Conservation (phyloP, 2,888 invertebrate species). For the Tinea trinotella region DNA sequence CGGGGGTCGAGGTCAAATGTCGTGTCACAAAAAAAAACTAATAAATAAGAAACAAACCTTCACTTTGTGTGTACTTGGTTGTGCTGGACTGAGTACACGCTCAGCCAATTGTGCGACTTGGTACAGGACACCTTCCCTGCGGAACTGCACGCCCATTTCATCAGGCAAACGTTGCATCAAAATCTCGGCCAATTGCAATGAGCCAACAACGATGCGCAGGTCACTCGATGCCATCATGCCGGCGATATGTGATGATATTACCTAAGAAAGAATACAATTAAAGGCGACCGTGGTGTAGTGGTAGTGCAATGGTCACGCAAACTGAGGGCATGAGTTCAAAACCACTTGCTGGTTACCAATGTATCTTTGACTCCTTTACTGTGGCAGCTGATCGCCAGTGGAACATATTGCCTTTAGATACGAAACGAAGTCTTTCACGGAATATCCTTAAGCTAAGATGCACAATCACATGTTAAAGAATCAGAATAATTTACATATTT, state of each 20-base stretch:
- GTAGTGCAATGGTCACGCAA: no score
- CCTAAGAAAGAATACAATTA: conserved; percentile 42
- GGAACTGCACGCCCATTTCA: conserved; percentile 95
- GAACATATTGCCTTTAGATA: no score
- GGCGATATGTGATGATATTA: conserved; percentile 96
- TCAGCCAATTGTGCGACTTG: conserved; percentile 74
- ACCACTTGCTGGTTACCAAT: no score
- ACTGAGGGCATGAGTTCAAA: no score
- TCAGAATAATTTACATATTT: no score
- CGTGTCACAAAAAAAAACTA: no score
- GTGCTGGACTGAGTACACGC: conserved; percentile 33
- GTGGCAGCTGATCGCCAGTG: background rate
- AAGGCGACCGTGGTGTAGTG: no score
- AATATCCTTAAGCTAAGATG: no score
- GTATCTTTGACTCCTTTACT: background rate
- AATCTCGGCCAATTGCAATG: conserved; percentile 96
- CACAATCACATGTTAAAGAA: no score
- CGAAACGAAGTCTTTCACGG: background rate
- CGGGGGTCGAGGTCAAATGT: no score
- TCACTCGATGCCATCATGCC: conserved; percentile 99
- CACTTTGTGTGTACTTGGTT: conserved; percentile 61
- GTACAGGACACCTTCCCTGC: conserved; percentile 97
- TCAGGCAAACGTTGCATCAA: conserved; percentile 97
- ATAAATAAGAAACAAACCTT: conserved; percentile 27
- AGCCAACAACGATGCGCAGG: conserved; percentile 95